Base-by-base conservation (phyloP, 1,140 invertebrate genomes). In the Lethocerus indicus region DNA sequence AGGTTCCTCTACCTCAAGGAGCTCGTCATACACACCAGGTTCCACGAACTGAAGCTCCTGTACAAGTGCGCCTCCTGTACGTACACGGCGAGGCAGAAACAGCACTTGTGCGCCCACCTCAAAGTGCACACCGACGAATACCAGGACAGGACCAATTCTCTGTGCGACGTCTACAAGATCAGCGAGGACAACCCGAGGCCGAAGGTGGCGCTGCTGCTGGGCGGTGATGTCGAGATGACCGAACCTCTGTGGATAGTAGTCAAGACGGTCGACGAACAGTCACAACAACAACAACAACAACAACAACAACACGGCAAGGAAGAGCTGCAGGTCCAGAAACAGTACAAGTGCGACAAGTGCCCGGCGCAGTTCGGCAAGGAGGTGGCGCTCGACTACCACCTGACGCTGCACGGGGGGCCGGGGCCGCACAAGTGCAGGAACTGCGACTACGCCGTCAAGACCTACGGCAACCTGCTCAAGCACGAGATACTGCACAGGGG, bases 371-470 rank as follows among this genome's bases (percentile, higher is more conserved):
- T 81, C 58, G 71, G 79, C 55, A 76, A 84, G 66, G 64, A 70
- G 49, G 70, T 77, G 44, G 74, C 79, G 43, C 63, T 87, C 43
- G 74, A 76, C 47, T 83, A 83, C 58, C 85, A 89, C 55, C 68
- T 74, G 58, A 75, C 74, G 6, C 62, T 85, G 40, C 80, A 83
- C 50, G 78, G 78, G 0, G 73, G 78, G 1, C 71, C 74, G 18
- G 77, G 76, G 21, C 69, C 74, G 18, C 76, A 78, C 58, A 80
- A 79, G 52, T 92, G 87, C 59, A 73, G 75, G n/a, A 74, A 80
- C 53, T 92, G 88, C 64, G 80, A 82, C 59, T 92, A 89, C 63
- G 75, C 78, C 25, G 82, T 83, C 0, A 83, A 81, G 58, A 83
- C 82, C 7, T 71, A 75, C 16, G 80, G 81, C 18, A 81, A 84